Evolutionary conservation across 1,140 invertebrate species (phyloP).

Genomic region (Zaprionus ornatus): DNA sequence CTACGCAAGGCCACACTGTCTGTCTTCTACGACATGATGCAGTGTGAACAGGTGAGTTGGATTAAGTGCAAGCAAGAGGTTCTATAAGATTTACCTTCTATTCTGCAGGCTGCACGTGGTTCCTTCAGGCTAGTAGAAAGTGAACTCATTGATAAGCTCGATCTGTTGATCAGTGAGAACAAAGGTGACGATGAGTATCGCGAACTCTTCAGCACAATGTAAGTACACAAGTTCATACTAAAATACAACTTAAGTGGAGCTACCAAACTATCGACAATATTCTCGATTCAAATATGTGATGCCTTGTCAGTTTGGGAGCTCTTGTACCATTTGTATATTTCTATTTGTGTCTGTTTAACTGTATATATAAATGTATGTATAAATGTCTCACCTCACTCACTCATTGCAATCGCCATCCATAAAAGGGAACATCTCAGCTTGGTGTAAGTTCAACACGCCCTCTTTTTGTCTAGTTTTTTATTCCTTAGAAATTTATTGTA

Average conservation of each 20-base stretch:
- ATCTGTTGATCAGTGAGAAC: slow-evolving; percentile 95
- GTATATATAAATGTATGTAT: slow-evolving; percentile 62
- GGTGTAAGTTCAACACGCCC: slow-evolving; percentile 88
- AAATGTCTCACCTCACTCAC: slow-evolving; percentile 65
- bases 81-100: background rate
- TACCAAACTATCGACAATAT: slow-evolving; percentile 16
- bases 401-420: slow-evolving; percentile 76
- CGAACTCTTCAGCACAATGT: slow-evolving; percentile 96
- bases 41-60: slow-evolving; percentile 90
- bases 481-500: background rate
- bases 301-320: background rate
- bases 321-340: slow-evolving; percentile 12
- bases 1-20: slow-evolving; percentile 95
- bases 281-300: background rate
- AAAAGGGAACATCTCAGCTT: slow-evolving; percentile 95
- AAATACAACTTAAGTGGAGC: too few relatives aligned
- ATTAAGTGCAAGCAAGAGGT: too few relatives aligned
- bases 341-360: slow-evolving; percentile 51
- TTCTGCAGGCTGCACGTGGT: slow-evolving; percentile 79
- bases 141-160: slow-evolving; percentile 96
- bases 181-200: slow-evolving; percentile 97
- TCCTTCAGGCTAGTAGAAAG: slow-evolving; percentile 94
- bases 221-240: slow-evolving; percentile 84
- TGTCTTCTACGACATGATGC: slow-evolving; percentile 99
- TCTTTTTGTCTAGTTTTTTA: background rate